Percentiles rank a stretch among this genome's conserved stretches.
phyloP scores from a whole-genome alignment of 2,113 vertebrate genomes.

The Rhabdornis inornatus region DNA sequence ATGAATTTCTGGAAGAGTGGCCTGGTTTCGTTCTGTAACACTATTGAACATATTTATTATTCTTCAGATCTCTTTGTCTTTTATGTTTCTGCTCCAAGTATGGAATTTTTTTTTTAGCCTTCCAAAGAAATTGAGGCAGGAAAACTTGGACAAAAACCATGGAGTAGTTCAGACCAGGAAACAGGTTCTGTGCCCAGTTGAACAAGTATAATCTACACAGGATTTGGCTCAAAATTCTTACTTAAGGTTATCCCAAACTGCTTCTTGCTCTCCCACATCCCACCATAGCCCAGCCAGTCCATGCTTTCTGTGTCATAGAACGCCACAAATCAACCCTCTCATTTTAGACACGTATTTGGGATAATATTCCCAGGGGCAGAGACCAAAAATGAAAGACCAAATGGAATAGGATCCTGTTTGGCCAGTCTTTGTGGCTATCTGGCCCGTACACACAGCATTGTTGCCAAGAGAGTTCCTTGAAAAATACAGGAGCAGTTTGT shows the following conservation, averaged over 20 bases:
- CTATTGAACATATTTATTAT: not conserved
- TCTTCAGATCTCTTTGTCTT: not conserved
- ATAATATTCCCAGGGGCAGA: not conserved
- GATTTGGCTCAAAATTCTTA: not conserved
- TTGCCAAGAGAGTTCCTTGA: not conserved
- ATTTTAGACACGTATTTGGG: not conserved
- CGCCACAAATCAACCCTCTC: not conserved
- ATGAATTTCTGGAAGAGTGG: not conserved
- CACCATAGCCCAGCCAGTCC: not conserved
- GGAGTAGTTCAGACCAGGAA: not conserved
- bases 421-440: not conserved
- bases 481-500: not conserved
- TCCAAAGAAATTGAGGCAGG: not conserved
- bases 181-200: not conserved
- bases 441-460: too few species aligned
- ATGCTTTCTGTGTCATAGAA: not conserved
- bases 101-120: not conserved
- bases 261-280: not conserved
- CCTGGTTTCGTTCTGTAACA: not conserved
- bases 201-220: not conserved
- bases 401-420: not conserved
- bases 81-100: not conserved
- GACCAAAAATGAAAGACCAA: not conserved
- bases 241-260: not conserved
- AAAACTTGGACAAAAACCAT: not conserved